Percentiles rank a stretch among this genome's conserved stretches.
Evolutionary conservation across 2,797 vertebrate genomes (phyloP).

Genomic region (Spinibarbus caldwelli): DNA sequence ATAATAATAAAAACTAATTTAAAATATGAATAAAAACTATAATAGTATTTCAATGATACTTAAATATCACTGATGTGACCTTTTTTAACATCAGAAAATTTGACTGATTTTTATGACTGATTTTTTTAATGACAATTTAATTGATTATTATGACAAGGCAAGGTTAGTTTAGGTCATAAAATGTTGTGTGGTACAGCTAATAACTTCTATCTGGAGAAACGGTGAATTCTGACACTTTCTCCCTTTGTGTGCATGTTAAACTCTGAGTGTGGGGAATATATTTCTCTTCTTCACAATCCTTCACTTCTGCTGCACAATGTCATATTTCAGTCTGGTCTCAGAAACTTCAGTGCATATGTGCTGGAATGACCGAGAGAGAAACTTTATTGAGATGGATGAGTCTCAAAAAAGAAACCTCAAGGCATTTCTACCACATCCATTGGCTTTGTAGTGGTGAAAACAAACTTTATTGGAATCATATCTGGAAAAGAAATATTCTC

Average conservation of each 20-base stretch:
- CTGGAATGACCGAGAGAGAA: conserved; percentile 25
- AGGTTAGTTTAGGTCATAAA: background rate
- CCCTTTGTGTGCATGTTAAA: conserved; percentile 5
- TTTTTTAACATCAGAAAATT: background rate
- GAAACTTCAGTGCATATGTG: conserved; percentile 25
- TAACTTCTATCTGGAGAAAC: conserved; percentile 4
- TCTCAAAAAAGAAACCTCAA: conserved; percentile 49
- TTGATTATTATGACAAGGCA: background rate
- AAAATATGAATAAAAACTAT: background rate
- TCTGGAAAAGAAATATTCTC: conserved; percentile 38
- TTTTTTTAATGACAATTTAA: background rate
- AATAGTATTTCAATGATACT: background rate
- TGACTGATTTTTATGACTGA: background rate
- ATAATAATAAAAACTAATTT: background rate
- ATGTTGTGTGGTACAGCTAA: background rate
- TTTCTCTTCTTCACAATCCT: background rate
- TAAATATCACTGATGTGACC: background rate
- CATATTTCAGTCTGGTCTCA: conserved; percentile 1
- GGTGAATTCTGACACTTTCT: conserved; percentile 20
- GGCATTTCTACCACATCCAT: conserved; percentile 47
- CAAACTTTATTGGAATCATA: conserved; percentile 47
- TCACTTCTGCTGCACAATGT: conserved; percentile 22
- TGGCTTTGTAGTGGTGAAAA: conserved; percentile 46
- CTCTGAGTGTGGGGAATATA: background rate
- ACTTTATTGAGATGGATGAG: conserved; percentile 52